Base-by-base conservation (phyloP, 2,113 vertebrate species). In the Mesoclemmys tuberculata region DNA sequence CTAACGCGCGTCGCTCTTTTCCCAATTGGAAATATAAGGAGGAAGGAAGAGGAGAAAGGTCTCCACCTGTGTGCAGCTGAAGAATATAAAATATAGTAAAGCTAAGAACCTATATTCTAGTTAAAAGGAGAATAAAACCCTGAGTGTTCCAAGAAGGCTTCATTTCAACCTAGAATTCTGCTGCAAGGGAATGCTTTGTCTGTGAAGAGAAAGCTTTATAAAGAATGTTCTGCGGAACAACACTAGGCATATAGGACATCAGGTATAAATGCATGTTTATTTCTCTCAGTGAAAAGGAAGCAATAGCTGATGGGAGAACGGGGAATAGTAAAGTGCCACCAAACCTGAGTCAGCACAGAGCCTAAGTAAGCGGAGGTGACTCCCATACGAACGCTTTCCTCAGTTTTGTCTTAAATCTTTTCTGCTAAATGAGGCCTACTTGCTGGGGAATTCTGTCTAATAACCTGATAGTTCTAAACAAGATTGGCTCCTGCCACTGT, bases 31-130 rank as follows among this genome's bases (percentile, higher is more conserved):
- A 90, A 87, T 79, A 88, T 2, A 90, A 94, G 90, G 91, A 90
- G 90, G 96, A 96, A 95, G 94, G 95, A 94, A 96, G 64, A 89
- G n/a, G 24, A 89, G 85, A 81, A 93, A 29, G 13, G 79, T 26
- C 90, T 51, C 94, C 88, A 93, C 92, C 90, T 87, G 1, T 56
- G 82, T 78, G 64, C 84, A 71, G 31, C 31, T 12, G 3, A 93
- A 44, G 41, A 5, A 58, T 31, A 82, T 82, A 41, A 83, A 90
- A 56, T 46, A 88, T 1, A 0, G 78, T 87, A 91, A 81, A 81
- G 92, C 1, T 82, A 81, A 21, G 83, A 49, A 81, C 38, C 49
- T 26, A 18, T 46, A 90, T 51, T 26, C 46, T 35, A 35, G 79
- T 3, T 9, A 6, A 41, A 82, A 26, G 80, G 85, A 44, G 83